phyloP scores from a whole-genome alignment of 2,888 invertebrate species.

The Lomographa bimaculata region DNA sequence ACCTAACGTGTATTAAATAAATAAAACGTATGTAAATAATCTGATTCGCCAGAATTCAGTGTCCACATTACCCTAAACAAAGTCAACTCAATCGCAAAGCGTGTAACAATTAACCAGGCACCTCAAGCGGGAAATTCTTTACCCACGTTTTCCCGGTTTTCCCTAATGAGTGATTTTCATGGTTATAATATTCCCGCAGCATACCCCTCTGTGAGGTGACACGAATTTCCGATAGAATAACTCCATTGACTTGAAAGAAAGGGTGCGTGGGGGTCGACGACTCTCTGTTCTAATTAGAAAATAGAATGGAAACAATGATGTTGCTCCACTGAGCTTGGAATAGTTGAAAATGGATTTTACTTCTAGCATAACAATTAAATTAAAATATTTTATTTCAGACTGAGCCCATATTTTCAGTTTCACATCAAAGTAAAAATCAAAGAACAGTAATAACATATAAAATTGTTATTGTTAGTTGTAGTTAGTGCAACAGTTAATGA shows the following conservation, averaged over 20 bases:
- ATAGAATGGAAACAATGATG: conserved; percentile 30
- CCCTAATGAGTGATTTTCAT: conserved; percentile 66
- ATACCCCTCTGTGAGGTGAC: conserved; percentile 50
- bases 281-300: conserved; percentile 30
- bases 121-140: conserved; percentile 58
- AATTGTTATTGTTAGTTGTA: too few species aligned
- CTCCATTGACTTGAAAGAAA: conserved; percentile 40
- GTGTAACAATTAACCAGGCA: conserved; percentile 51
- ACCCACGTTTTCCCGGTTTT: conserved; percentile 58
- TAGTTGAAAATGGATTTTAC: conserved; percentile 1
- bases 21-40: neutral
- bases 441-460: too few species aligned
- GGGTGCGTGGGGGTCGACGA: conserved; percentile 37
- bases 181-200: conserved; percentile 40
- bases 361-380: too few species aligned
- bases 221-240: conserved; percentile 66
- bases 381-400: too few species aligned
- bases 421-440: too few species aligned
- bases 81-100: conserved; percentile 46
- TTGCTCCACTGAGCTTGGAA: conserved; percentile 22
- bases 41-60: too few species aligned
- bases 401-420: too few species aligned
- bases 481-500: too few species aligned
- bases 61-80: too few species aligned
- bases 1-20: neutral